These are phyloP conservation scores for Porites lutea DNA, from an alignment of 64 coral and sea anemone species.

Conservation along the genomic window DNA sequence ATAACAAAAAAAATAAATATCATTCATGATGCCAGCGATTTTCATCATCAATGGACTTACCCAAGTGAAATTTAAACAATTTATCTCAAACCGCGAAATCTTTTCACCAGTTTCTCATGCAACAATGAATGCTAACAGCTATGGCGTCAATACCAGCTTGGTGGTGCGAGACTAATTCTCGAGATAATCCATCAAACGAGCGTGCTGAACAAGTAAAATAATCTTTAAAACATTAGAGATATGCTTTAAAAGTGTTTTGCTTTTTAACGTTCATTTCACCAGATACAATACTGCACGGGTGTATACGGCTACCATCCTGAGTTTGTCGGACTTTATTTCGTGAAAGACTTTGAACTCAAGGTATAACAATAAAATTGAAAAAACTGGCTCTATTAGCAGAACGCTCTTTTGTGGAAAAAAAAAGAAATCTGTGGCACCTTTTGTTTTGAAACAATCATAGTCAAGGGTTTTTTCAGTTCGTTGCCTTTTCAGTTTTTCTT, in stretches of 20 bases:
- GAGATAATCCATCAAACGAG: background rate
- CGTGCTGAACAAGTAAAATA: background rate
- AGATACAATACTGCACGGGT: background rate
- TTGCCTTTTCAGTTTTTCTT: background rate
- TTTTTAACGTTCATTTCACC: background rate
- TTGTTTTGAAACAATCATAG: conserved; percentile 1
- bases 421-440: background rate
- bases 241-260: background rate
- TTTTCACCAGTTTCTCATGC: background rate
- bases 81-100: background rate
- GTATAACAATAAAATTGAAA: background rate
- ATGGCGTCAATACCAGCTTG: background rate
- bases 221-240: too few species aligned
- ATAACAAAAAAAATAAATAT: too few species aligned
- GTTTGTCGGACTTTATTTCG: too few species aligned
- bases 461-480: conserved; percentile 11
- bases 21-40: too few species aligned
- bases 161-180: background rate
- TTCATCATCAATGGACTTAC: background rate
- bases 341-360: too few species aligned
- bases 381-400: background rate
- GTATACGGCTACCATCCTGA: too few species aligned
- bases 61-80: background rate
- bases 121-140: background rate
- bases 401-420: background rate